A percentile compares a stretch with the other conserved stretches of the same genome.
phyloP scores from a whole-genome alignment of 2,888 invertebrate genomes.

The Epistrophe grossulariae region DNA sequence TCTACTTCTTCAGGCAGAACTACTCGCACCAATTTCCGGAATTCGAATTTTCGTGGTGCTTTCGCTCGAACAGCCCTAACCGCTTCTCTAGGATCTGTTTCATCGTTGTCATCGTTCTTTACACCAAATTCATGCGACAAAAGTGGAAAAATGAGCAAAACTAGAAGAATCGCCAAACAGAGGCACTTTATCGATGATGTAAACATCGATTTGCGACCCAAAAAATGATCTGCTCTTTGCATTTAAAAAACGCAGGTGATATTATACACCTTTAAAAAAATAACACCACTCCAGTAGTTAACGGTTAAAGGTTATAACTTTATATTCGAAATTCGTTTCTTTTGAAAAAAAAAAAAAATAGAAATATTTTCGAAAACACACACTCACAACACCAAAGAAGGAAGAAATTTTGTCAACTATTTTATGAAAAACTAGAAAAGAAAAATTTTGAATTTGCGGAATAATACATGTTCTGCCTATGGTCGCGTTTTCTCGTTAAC shows the following conservation, averaged over 20 bases:
- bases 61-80: slow-evolving; percentile 49
- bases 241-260: slow-evolving; percentile 16
- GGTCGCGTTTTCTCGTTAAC: slow-evolving; percentile 64
- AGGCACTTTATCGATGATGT: slow-evolving; percentile 72
- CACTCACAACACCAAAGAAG: slow-evolving; percentile 27
- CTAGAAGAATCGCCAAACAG: slow-evolving; percentile 71
- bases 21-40: slow-evolving; percentile 81
- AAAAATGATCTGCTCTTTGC: slow-evolving; percentile 53
- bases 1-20: slow-evolving; percentile 77
- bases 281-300: slow-evolving; percentile 12
- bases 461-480: slow-evolving; percentile 71
- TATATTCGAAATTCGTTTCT: slow-evolving; percentile 26
- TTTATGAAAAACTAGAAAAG: slow-evolving; percentile 62
- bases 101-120: slow-evolving; percentile 67
- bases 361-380: slow-evolving; percentile 22
- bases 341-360: not conserved
- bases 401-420: slow-evolving; percentile 26
- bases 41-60: slow-evolving; percentile 79
- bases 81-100: slow-evolving; percentile 9
- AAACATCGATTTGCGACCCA: slow-evolving; percentile 62
- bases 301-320: slow-evolving; percentile 28
- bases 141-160: slow-evolving; percentile 78
- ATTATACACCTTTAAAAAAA: slow-evolving; percentile 1
- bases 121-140: slow-evolving; percentile 77
- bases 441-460: slow-evolving; percentile 47